Evolutionary conservation across 2,113 vertebrate genomes (phyloP).

Genomic region (Tretioscincus oriximinensis): DNA sequence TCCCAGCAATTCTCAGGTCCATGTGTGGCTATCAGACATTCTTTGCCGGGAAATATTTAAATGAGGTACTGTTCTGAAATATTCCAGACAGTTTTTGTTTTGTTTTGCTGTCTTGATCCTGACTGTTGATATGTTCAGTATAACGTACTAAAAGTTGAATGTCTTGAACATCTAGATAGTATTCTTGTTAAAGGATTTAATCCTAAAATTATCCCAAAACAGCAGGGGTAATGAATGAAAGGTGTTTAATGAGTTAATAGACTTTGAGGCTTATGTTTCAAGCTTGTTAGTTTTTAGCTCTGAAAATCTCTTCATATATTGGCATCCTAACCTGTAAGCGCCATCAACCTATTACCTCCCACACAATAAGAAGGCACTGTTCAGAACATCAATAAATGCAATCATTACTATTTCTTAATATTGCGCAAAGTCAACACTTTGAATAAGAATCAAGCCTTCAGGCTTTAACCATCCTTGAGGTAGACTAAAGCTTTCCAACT

Average conservation of each 20-base stretch:
- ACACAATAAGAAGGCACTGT: neutral
- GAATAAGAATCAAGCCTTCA: neutral
- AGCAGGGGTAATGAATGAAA: neutral
- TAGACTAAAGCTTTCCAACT: neutral
- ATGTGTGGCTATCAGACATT: slow-evolving; percentile 89
- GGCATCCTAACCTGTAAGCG: neutral
- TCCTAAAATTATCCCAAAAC: too few species aligned
- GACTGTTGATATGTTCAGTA: neutral
- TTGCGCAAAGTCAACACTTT: neutral
- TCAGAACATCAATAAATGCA: neutral
- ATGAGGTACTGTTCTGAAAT: slow-evolving; percentile 79
- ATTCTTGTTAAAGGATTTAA: too few species aligned
- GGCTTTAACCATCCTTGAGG: neutral
- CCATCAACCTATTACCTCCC: neutral
- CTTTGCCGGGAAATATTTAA: slow-evolving; percentile 97
- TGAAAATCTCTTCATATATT: neutral
- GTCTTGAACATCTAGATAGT: too few species aligned
- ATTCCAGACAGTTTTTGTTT: neutral
- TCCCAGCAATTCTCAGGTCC: slow-evolving; percentile 83
- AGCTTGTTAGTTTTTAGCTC: neutral
- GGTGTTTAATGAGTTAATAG: neutral
- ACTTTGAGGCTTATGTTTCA: neutral
- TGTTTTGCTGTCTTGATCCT: neutral
- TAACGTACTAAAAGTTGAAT: neutral
- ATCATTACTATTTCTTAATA: neutral